phyloP scores from a whole-genome alignment of 2,797 vertebrate genomes.

The Monodelphis domestica region DNA sequence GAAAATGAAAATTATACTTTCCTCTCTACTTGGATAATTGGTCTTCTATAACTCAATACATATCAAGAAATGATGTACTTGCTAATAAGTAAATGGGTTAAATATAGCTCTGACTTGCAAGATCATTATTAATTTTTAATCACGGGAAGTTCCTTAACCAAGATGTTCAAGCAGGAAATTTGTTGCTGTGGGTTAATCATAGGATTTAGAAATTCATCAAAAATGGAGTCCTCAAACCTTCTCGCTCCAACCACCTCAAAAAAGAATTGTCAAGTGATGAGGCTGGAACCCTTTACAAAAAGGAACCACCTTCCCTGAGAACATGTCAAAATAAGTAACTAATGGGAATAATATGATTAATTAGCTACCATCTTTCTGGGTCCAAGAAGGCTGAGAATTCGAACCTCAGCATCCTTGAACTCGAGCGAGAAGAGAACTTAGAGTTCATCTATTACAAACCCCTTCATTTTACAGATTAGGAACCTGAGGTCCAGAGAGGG shows the following conservation, averaged over 20 bases:
- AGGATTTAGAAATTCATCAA: conserved; percentile 59
- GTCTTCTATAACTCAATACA: conserved; percentile 62
- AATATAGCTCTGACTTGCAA: conserved; percentile 56
- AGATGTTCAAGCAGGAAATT: conserved; percentile 57
- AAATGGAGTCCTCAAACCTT: conserved; percentile 33
- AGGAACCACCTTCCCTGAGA: conserved; percentile 52
- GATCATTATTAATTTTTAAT: conserved; percentile 68
- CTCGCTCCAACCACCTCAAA: conserved; percentile 43
- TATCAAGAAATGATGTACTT: conserved; percentile 45
- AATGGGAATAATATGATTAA: conserved; percentile 56
- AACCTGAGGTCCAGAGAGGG: neutral
- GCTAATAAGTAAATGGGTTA: conserved; percentile 48
- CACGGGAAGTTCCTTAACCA: conserved; percentile 57
- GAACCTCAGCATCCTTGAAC: neutral
- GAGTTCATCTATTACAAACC: neutral
- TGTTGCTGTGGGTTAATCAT: accelerated
- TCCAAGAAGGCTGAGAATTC: conserved; percentile 48
- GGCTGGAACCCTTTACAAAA: neutral
- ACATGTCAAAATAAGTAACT: conserved; percentile 49
- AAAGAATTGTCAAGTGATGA: conserved; percentile 46
- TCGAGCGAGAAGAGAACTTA: neutral
- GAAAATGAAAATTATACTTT: conserved; percentile 30
- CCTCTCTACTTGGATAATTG: conserved; percentile 49
- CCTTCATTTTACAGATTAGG: neutral
- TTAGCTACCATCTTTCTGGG: conserved; percentile 49